Conservation (phyloP, 1,140 invertebrate species). For the Zaprionus gabonicus region DNA sequence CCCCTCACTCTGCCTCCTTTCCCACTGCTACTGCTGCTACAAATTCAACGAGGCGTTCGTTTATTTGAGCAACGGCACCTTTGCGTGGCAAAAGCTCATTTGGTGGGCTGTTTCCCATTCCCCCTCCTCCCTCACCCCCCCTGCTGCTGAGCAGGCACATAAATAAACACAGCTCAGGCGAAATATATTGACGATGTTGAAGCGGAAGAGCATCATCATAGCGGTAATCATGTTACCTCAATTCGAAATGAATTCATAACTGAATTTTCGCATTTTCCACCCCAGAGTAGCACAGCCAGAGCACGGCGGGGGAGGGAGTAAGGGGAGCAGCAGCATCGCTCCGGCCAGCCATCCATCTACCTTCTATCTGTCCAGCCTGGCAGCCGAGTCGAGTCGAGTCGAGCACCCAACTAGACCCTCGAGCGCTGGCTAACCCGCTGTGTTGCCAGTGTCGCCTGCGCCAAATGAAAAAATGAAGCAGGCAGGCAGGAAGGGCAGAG, state of each 20-base stretch:
- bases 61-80: slow-evolving; percentile 79
- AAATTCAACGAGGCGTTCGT: slow-evolving; percentile 76
- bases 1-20: background rate
- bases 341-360: slow-evolving; percentile 32
- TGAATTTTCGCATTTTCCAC: slow-evolving; percentile 79
- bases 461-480: no score
- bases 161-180: slow-evolving; percentile 81
- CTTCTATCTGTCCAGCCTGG: slow-evolving; percentile 15
- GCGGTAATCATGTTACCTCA: slow-evolving; percentile 84
- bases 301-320: background rate
- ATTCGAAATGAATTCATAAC: slow-evolving; percentile 84
- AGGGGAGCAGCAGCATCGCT: slow-evolving; percentile 16
- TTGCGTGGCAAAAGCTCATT: slow-evolving; percentile 79
- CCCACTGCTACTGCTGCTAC: slow-evolving; percentile 26
- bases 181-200: slow-evolving; percentile 81
- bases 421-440: slow-evolving; percentile 45
- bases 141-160: slow-evolving; percentile 46
- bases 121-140: background rate
- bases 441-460: slow-evolving; percentile 15
- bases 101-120: slow-evolving; percentile 21
- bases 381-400: background rate
- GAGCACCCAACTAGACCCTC: slow-evolving; percentile 25
- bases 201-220: slow-evolving; percentile 82
- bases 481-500: background rate
- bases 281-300: slow-evolving; percentile 16